Evolutionary conservation across 23 tunicate species (phyloP).

Genomic region (Diplosoma virens): DNA sequence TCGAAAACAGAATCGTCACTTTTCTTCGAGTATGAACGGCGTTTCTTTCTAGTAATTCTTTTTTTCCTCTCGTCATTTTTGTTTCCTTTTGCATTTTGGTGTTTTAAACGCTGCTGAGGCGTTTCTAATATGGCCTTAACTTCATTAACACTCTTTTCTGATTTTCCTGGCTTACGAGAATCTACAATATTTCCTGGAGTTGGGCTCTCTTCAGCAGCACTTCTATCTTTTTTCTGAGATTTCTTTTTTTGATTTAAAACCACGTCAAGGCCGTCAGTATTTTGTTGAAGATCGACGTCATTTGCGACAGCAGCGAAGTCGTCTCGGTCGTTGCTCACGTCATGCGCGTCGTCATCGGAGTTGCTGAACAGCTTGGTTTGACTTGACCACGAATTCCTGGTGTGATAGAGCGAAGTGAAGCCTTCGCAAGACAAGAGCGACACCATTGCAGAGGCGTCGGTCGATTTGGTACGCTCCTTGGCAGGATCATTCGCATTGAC

Average conservation of each 20-base stretch:
- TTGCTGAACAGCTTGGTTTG: too few relatives aligned
- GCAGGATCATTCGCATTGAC: neutral
- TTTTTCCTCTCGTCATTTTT: neutral
- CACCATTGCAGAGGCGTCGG: constrained; percentile 1
- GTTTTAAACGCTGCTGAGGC: too few relatives aligned
- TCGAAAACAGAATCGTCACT: neutral
- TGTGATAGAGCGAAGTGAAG: neutral
- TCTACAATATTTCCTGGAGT: neutral
- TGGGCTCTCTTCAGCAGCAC: neutral
- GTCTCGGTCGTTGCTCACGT: neutral
- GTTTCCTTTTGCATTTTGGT: neutral
- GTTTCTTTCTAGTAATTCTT: neutral
- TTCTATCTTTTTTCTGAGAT: neutral
- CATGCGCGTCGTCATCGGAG: neutral
- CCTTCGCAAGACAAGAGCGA: constrained; percentile 14
- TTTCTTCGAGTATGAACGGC: neutral
- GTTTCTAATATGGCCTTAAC: neutral
- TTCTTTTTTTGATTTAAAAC: neutral
- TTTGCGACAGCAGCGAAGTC: neutral
- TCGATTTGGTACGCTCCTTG: too few relatives aligned
- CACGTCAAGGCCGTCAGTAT: neutral
- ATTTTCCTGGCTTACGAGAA: neutral
- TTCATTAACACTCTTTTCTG: neutral
- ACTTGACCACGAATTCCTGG: neutral
- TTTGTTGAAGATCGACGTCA: too few relatives aligned